A percentile compares a stretch with the other conserved stretches of the same genome.
Evolutionary conservation across 1,140 invertebrate species (phyloP).

Genomic region (Drosophila melanica): DNA sequence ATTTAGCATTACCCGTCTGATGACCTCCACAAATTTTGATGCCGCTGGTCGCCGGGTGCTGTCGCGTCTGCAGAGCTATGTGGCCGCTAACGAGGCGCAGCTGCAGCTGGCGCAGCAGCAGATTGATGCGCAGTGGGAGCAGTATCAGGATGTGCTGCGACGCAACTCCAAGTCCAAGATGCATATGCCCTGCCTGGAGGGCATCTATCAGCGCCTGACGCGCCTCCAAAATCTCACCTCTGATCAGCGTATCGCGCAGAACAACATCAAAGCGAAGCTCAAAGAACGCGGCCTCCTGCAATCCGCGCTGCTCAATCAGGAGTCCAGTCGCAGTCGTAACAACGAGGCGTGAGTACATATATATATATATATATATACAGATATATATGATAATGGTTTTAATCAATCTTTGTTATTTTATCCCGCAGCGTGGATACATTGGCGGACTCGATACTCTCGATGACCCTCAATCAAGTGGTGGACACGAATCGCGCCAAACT

Average conservation of each 20-base stretch:
- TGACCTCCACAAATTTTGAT: slow-evolving; percentile 66
- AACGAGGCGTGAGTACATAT: slow-evolving; percentile 55
- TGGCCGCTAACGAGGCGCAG: slow-evolving; percentile 87
- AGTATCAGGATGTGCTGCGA: slow-evolving; percentile 85
- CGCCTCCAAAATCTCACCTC: slow-evolving; percentile 87
- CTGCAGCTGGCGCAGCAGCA: slow-evolving; percentile 85
- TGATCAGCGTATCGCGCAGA: slow-evolving; percentile 84
- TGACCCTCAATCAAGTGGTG: slow-evolving; percentile 65
- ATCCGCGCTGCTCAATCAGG: slow-evolving; percentile 46
- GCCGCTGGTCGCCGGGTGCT: slow-evolving; percentile 86
- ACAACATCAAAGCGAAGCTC: slow-evolving; percentile 82
- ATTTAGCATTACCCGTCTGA: slow-evolving; percentile 63
- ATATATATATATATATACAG: too few relatives aligned
- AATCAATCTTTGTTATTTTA: background rate
- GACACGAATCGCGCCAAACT: slow-evolving; percentile 61
- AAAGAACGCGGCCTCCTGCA: slow-evolving; percentile 67
- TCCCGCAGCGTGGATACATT: slow-evolving; percentile 63
- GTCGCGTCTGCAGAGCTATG: slow-evolving; percentile 85
- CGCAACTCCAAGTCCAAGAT: slow-evolving; percentile 84
- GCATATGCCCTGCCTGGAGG: slow-evolving; percentile 87
- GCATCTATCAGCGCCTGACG: slow-evolving; percentile 88
- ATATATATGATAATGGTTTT: too few relatives aligned
- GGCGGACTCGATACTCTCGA: slow-evolving; percentile 76
- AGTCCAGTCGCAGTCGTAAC: slow-evolving; percentile 53
- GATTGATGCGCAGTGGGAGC: slow-evolving; percentile 87